Evolutionary conservation across 2,797 vertebrate genomes (phyloP).

Genomic region (Takifugu ocellatus): DNA sequence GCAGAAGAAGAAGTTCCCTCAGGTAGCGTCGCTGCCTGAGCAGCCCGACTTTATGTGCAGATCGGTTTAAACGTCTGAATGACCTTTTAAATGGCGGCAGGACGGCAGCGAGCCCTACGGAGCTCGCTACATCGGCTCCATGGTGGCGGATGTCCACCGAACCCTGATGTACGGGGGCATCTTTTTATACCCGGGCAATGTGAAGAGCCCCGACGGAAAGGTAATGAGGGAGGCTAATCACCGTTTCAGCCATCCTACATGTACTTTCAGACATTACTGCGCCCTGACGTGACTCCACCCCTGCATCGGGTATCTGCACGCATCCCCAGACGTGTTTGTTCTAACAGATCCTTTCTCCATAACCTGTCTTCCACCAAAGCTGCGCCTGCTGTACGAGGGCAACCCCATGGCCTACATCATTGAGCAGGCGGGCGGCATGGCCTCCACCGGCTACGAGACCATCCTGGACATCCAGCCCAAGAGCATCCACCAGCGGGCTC

Average conservation of each 20-base stretch:
- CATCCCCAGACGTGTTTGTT: too few relatives aligned
- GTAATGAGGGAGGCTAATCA: constrained; percentile 54
- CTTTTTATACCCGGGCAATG: constrained; percentile 92
- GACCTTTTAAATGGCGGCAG: constrained; percentile 58
- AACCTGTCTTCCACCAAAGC: constrained; percentile 62
- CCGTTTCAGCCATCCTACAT: too few relatives aligned
- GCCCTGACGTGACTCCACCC: too few relatives aligned
- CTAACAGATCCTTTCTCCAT: too few relatives aligned
- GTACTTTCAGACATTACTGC: too few relatives aligned
- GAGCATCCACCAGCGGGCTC: constrained; percentile 84
- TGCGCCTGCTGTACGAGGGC: constrained; percentile 92
- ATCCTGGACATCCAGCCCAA: constrained; percentile 90
- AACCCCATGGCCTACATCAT: constrained; percentile 96
- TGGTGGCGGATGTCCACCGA: constrained; percentile 96
- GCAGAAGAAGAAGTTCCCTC: constrained; percentile 91
- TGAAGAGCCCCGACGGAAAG: constrained; percentile 92
- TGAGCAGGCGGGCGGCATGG: constrained; percentile 91
- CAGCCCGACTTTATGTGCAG: not conserved
- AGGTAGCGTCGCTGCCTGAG: constrained; percentile 68
- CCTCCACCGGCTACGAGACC: constrained; percentile 83
- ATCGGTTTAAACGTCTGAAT: not conserved
- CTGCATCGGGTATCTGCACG: too few relatives aligned
- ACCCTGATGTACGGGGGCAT: constrained; percentile 96
- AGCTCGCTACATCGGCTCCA: constrained; percentile 92
- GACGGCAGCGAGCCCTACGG: constrained; percentile 87